Conservation (phyloP, 1,140 invertebrate genomes). For the Calliphora vicina region DNA sequence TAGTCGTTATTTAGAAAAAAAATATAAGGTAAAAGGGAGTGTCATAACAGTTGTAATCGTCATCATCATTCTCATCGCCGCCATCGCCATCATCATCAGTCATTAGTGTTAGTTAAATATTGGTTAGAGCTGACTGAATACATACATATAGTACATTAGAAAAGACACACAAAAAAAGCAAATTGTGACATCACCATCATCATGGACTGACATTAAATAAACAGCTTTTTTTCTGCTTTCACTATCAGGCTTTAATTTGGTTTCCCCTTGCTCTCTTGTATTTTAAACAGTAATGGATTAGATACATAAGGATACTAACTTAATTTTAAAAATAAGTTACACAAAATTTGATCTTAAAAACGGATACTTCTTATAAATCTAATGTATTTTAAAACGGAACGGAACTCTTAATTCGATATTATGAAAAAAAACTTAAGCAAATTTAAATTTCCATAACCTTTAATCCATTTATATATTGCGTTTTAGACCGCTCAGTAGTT, state of each 20-base stretch:
- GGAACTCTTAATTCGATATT: too few relatives aligned
- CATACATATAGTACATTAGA: not conserved
- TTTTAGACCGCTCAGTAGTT: too few relatives aligned
- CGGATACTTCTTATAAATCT: too few relatives aligned
- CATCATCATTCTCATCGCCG: not conserved
- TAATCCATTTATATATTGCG: too few relatives aligned
- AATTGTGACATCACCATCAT: constrained; percentile 28
- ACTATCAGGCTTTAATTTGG: not conserved
- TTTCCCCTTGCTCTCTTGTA: not conserved
- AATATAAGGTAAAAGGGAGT: constrained; percentile 1
- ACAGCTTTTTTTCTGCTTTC: not conserved
- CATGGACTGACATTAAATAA: not conserved
- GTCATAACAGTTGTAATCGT: not conserved
- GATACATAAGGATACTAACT: not conserved
- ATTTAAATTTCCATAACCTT: too few relatives aligned
- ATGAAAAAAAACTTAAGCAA: too few relatives aligned
- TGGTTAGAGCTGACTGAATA: not conserved
- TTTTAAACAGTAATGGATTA: not conserved
- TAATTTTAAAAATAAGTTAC: not conserved
- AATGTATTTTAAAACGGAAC: too few relatives aligned
- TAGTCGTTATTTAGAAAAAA: not conserved
- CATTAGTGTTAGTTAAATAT: constrained; percentile 27
- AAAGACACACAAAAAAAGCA: not conserved
- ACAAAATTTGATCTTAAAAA: too few relatives aligned
- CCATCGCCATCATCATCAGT: constrained; percentile 2